These are phyloP conservation scores for Exephanes ischioxanthus DNA, from an alignment of 2,888 invertebrate genomes.

Conservation along the genomic window DNA sequence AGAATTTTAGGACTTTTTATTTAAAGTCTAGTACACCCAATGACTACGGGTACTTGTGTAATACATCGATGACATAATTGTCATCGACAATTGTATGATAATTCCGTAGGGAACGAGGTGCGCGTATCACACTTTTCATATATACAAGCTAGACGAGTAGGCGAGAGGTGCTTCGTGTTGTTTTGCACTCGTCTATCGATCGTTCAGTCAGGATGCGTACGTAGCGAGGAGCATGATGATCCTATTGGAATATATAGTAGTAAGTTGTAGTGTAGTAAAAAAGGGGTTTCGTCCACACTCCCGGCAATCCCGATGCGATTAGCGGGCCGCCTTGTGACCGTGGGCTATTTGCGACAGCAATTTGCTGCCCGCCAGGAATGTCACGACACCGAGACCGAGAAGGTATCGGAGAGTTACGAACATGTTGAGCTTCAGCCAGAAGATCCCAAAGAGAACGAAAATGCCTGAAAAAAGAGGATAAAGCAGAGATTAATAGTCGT, in stretches of 20 bases:
- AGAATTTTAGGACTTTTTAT: conserved; percentile 1
- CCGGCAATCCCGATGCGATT: conserved; percentile 50
- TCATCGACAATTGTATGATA: too few relatives aligned
- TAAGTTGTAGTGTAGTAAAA: conserved; percentile 3
- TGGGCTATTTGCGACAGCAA: conserved; percentile 93
- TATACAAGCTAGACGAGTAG: conserved; percentile 5
- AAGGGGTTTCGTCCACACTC: not conserved
- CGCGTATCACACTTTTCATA: not conserved
- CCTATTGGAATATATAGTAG: conserved; percentile 16
- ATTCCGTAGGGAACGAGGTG: not conserved
- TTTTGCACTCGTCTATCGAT: not conserved
- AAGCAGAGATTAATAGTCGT: not conserved
- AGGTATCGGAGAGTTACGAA: conserved; percentile 97
- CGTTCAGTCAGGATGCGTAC: not conserved
- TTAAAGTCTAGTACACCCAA: conserved; percentile 5
- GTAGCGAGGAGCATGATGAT: not conserved
- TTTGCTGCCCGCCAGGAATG: conserved; percentile 97
- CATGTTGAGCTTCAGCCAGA: conserved; percentile 98
- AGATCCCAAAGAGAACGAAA: conserved; percentile 93
- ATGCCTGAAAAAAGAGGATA: conserved; percentile 88
- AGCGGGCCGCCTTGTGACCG: conserved; percentile 81
- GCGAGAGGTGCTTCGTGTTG: not conserved
- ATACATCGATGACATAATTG: conserved; percentile 1
- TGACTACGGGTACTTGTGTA: conserved; percentile 11
- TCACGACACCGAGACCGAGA: conserved; percentile 93